Base-by-base conservation (phyloP, 2,888 invertebrate genomes). In the Clivina fossor region DNA sequence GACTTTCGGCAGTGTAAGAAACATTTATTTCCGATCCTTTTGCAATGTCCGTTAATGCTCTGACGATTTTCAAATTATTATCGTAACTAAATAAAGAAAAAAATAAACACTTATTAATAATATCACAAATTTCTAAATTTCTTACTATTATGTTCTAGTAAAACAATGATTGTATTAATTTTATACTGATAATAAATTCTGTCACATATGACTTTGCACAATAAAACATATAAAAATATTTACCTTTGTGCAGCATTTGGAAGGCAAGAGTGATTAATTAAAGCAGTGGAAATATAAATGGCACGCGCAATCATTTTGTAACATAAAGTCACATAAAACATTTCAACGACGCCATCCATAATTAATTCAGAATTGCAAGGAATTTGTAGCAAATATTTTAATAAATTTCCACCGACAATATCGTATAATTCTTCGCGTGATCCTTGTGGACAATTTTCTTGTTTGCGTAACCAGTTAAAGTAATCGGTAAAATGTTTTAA, bases 171-270 rank as follows among this genome's bases (percentile, higher is more conserved):
- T n/a, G n/a, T n/a, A 1, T 22, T 24, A 22, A 16, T 15, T 38
- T 38, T 18, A 38, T 38, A 15, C 18, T n/a, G n/a, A n/a, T n/a
- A n/a, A n/a, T n/a, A n/a, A n/a, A n/a, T n/a, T n/a, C n/a, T n/a
- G n/a, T n/a, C n/a, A n/a, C n/a, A n/a, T n/a, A n/a, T n/a, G n/a
- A n/a, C n/a, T n/a, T n/a, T n/a, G n/a, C n/a, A n/a, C n/a, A n/a
- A n/a, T n/a, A n/a, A 30, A 44, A 44, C 13, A 13, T 1, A 33
- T 32, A 20, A 32, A 32, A 2, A 26, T 32, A 26, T 8, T 40
- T 38, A 49, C 49, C 26, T 49, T n/a, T 30, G 9, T n/a, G 19
- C 13, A 2, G 49, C 19, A 40, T 49, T 49, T 3, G 49, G 49
- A 15, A 30, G 1, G 19, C 49, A 49, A 1, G 49, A 38, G 40